These are phyloP conservation scores for Strigamia maritima DNA, from an alignment of 2,888 invertebrate species.

Conservation along the genomic window DNA sequence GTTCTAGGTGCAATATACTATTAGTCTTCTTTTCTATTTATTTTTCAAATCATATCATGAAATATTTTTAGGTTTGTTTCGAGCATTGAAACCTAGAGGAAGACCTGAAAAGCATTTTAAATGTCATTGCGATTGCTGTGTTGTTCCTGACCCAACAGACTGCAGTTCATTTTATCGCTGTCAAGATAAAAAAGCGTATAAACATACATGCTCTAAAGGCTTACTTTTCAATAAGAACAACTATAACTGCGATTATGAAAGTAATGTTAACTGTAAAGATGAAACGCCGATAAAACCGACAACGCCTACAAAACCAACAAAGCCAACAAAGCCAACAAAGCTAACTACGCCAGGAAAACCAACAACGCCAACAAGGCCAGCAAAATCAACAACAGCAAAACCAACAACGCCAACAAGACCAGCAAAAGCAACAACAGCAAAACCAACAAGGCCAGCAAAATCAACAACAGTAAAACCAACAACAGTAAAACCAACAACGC, in stretches of 20 bases:
- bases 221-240: constrained; percentile 40
- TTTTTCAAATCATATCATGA: background rate
- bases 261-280: constrained; percentile 40
- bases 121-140: constrained; percentile 41
- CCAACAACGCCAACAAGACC: too few species aligned
- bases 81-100: background rate
- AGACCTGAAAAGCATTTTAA: background rate
- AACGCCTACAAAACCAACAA: background rate
- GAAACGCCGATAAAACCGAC: background rate
- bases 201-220: constrained; percentile 40
- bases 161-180: constrained; percentile 43
- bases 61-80: background rate
- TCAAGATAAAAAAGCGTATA: constrained; percentile 38
- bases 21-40: background rate
- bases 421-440: too few species aligned
- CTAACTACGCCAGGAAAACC: background rate
- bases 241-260: constrained; percentile 39
- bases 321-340: background rate
- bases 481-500: too few species aligned
- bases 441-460: too few species aligned
- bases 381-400: too few species aligned
- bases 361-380: background rate
- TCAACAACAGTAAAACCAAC: too few species aligned
- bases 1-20: background rate
- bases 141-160: constrained; percentile 37